Base-by-base conservation (phyloP, 2,797 vertebrate genomes). In the Hybognathus amarus region DNA sequence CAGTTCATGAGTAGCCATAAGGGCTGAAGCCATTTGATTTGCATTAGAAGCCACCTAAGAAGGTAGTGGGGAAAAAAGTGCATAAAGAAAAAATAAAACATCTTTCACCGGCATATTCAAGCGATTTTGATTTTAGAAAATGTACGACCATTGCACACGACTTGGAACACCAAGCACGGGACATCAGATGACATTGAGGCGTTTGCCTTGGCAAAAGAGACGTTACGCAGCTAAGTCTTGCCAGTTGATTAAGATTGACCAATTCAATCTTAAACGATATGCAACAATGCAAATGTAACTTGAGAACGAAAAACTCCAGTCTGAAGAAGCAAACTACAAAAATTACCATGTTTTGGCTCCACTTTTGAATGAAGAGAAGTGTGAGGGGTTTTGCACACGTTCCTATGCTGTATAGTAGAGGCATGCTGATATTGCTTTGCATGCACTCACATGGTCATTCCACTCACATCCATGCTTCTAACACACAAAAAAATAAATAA, bases 341-440 rank as follows among this genome's bases (percentile, higher is more conserved):
- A 70, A 81, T 33, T 33, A 45, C 63, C 69, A 52, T 47, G 77
- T 63, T 71, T 30, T 36, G 71, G 63, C 77, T 79, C 77, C 24
- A 5, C 54, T 27, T 70, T 77, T 50, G 6, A 30, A 56, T 27
- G 56, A 42, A 77, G 69, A 40, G 17, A 69, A 71, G 47, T 71
- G 36, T 45, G 73, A 73, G 18, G 38, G 17, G 20, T 33, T 50
- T 50, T 83, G 36, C 38, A 54, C 9, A 40, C 6, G 61, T 69
- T 54, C 6, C 50, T 67, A 76, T 77, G 82, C 66, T 80, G 78
- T 67, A 80, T 69, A 77, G 17, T 42, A 81, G 83, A 71, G 73
- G 77, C 82, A 81, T 87, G 85, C 85, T 71, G 78, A 67, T 87
- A 81, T 73, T 87, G 59, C 59, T 81, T 45, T 59, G 73, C 85